Conservation (phyloP, 1,140 invertebrate genomes). For the Cotesia typhae region DNA sequence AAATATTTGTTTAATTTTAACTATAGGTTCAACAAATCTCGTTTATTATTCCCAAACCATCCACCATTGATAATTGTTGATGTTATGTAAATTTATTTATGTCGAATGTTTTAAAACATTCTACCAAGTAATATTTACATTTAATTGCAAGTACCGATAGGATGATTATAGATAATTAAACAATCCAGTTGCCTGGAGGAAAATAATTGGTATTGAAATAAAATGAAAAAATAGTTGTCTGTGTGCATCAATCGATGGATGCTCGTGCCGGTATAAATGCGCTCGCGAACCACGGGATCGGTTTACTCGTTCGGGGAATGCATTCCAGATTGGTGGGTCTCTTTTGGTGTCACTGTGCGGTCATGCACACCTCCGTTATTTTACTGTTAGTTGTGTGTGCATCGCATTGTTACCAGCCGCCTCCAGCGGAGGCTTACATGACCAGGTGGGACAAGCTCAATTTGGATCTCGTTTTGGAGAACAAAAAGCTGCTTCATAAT, state of each 20-base stretch:
- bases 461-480: conserved; percentile 67
- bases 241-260: too few relatives aligned
- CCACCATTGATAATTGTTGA: too few relatives aligned
- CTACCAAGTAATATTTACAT: too few relatives aligned
- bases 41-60: too few relatives aligned
- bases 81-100: too few relatives aligned
- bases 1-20: too few relatives aligned
- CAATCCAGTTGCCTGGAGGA: too few relatives aligned
- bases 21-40: too few relatives aligned
- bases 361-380: conserved; percentile 28
- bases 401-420: conserved; percentile 37
- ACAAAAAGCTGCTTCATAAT: conserved; percentile 67
- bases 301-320: conserved; percentile 43
- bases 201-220: too few relatives aligned
- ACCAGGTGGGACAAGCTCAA: conserved; percentile 68
- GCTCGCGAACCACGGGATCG: conserved; percentile 24
- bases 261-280: conserved; percentile 35
- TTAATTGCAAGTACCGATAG: conserved; percentile 19
- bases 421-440: conserved; percentile 43
- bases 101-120: too few relatives aligned
- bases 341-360: conserved; percentile 23
- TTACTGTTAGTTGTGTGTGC: conserved; percentile 7
- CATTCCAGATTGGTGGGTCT: conserved; percentile 14
- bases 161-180: too few relatives aligned
- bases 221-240: too few relatives aligned